These are phyloP conservation scores for Limonius californicus DNA, from an alignment of 1,140 invertebrate genomes.

Conservation along the genomic window DNA sequence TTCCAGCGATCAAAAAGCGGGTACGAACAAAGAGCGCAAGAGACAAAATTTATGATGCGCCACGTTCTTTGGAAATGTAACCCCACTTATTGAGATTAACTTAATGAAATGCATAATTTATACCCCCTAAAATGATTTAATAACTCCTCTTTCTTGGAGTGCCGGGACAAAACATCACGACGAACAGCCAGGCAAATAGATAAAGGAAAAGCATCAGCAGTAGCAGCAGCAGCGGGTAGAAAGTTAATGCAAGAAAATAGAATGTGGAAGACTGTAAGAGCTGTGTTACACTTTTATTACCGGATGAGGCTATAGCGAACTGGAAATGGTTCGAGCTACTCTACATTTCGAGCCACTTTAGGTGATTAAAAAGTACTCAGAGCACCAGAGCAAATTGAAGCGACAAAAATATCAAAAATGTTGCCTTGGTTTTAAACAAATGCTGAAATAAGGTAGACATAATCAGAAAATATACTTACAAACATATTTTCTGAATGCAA, in stretches of 20 bases:
- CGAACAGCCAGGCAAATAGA: not conserved
- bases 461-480: too few species aligned
- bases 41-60: not conserved
- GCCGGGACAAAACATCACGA: not conserved
- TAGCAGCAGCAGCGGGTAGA: not conserved
- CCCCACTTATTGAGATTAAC: conserved; percentile 12
- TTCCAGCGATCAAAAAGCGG: not conserved
- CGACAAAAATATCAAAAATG: conserved; percentile 2
- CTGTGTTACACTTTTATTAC: conserved; percentile 20
- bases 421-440: not conserved
- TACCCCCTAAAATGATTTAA: conserved; percentile 10
- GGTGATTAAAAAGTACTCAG: conserved; percentile 34
- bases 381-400: conserved; percentile 5
- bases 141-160: conserved; percentile 1
- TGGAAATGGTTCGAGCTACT: conserved; percentile 29
- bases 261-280: conserved; percentile 9
- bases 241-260: conserved; percentile 13
- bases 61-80: conserved; percentile 2
- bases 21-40: not conserved
- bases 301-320: conserved; percentile 9
- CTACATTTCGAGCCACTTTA: conserved; percentile 33
- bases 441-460: too few species aligned
- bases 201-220: not conserved
- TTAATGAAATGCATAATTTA: conserved; percentile 15
- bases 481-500: too few species aligned